These are phyloP conservation scores for Agrochola litura DNA, from an alignment of 2,888 invertebrate species.

Conservation along the genomic window DNA sequence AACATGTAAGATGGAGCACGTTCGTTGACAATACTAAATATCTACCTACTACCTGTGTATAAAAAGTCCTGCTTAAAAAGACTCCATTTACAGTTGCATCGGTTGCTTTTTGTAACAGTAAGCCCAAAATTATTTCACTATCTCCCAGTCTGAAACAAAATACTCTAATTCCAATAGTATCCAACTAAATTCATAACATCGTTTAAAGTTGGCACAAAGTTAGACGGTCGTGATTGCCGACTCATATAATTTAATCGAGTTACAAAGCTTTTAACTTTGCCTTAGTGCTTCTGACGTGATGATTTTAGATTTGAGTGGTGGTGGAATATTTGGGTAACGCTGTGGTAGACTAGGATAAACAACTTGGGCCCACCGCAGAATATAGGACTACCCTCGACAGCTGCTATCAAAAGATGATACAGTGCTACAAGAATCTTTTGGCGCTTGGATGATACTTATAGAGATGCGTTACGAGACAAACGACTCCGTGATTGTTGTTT, in stretches of 20 bases:
- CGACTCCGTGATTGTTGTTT: no score
- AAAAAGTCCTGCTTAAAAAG: background rate
- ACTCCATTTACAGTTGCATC: background rate
- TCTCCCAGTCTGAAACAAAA: background rate
- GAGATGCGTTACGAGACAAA: background rate
- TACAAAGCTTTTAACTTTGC: conserved; percentile 50
- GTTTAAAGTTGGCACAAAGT: conserved; percentile 44
- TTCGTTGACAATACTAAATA: background rate
- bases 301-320: conserved; percentile 6
- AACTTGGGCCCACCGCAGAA: background rate
- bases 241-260: conserved; percentile 59
- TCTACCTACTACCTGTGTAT: background rate
- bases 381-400: background rate
- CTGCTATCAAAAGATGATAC: background rate
- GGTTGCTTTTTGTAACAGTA: background rate
- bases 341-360: background rate
- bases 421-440: no score
- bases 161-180: conserved; percentile 22
- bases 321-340: conserved; percentile 6
- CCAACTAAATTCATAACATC: conserved; percentile 44
- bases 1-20: background rate
- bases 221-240: conserved; percentile 39
- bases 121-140: background rate
- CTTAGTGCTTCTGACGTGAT: conserved; percentile 24
- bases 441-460: background rate